Percentiles rank a stretch among this genome's conserved stretches.
These are phyloP conservation scores for Drosophila dunni DNA, from an alignment of 1,140 invertebrate genomes.

Conservation along the genomic window DNA sequence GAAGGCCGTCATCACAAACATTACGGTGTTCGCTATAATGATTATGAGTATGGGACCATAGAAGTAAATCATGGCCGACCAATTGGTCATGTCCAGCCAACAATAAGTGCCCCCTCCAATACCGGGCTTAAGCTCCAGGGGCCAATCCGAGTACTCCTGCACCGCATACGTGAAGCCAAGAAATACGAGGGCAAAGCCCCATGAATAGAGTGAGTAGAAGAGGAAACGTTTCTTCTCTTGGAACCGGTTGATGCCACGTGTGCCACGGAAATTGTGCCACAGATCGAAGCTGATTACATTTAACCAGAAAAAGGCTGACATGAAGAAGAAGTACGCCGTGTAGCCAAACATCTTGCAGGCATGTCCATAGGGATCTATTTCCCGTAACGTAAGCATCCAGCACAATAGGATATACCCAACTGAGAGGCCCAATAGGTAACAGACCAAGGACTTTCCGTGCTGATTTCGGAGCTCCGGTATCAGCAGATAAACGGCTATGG, in stretches of 20 bases:
- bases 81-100: conserved; percentile 86
- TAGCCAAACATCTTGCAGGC: conserved; percentile 84
- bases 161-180: conserved; percentile 85
- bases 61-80: conserved; percentile 89
- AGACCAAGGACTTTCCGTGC: conserved; percentile 90
- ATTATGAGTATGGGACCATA: conserved; percentile 90
- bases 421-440: conserved; percentile 88
- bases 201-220: conserved; percentile 89
- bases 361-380: conserved; percentile 36
- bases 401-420: conserved; percentile 87
- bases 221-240: conserved; percentile 87
- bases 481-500: conserved; percentile 89
- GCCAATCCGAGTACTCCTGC: conserved; percentile 85
- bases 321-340: conserved; percentile 90
- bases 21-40: conserved; percentile 88
- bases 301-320: conserved; percentile 92
- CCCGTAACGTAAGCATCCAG: conserved; percentile 85
- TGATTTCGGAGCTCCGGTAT: conserved; percentile 90
- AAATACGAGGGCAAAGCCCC: conserved; percentile 87
- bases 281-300: conserved; percentile 91
- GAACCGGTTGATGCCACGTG: conserved; percentile 85
- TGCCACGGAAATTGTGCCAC: conserved; percentile 89
- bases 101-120: conserved; percentile 86
- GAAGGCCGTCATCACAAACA: conserved; percentile 90
- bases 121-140: conserved; percentile 84